Evolutionary conservation across 2,888 invertebrate genomes (phyloP).

Genomic region (Zaprionus bogoriensis): DNA sequence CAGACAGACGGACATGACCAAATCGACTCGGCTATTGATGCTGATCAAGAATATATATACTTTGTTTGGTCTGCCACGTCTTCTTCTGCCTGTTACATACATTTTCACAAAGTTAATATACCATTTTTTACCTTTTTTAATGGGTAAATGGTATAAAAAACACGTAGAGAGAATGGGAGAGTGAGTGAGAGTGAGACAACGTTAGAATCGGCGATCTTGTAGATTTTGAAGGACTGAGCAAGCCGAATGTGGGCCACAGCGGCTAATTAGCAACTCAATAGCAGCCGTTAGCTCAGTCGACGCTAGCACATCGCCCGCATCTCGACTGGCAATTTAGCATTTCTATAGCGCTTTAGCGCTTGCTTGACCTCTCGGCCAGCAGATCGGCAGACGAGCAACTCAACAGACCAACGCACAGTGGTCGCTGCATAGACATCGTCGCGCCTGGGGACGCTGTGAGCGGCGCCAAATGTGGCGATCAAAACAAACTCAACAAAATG

Average conservation of each 20-base stretch:
- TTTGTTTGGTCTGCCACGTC: no score
- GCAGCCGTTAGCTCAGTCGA: constrained; percentile 1
- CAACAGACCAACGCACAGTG: neutral
- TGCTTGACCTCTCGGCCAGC: constrained; percentile 57
- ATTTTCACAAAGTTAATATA: no score
- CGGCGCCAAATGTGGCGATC: constrained; percentile 46
- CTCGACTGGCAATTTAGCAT: constrained; percentile 47
- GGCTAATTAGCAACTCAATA: constrained; percentile 44
- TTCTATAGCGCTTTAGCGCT: constrained; percentile 60
- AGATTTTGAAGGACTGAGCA: constrained; percentile 38
- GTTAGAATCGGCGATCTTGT: constrained; percentile 19
- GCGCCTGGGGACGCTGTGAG: neutral
- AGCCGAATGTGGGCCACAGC: constrained; percentile 46
- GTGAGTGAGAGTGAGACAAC: neutral
- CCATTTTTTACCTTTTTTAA: no score
- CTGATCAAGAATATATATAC: no score
- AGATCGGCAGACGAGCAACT: no score
- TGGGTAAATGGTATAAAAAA: no score
- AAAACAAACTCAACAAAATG: constrained; percentile 62
- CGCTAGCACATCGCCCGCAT: constrained; percentile 51
- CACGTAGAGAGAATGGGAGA: neutral
- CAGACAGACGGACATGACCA: no score
- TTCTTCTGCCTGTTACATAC: no score
- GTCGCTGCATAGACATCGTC: neutral
- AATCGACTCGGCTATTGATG: no score